Base-by-base conservation (phyloP, 2,113 vertebrate species). In the Aleadryas rufinucha region DNA sequence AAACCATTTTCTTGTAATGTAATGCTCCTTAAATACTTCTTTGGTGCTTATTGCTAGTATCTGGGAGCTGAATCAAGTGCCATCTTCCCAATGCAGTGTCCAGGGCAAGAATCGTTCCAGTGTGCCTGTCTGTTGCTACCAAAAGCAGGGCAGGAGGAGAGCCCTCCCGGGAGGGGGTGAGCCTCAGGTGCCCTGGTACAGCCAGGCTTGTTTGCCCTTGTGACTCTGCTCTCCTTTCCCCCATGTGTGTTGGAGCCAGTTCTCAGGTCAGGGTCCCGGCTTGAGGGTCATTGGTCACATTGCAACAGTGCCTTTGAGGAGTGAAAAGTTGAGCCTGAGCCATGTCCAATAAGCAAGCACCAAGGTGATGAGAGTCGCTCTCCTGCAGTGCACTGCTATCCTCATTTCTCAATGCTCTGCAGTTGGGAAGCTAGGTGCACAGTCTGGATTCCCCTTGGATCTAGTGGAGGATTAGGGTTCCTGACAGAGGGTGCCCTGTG, bases 371-470 rank as follows among this genome's bases (percentile, higher is more conserved):
- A 91, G 84, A 90, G 90, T 80, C 31, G 64, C 96, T 97, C 90
- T 93, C 66, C 83, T 95, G 96, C 90, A 93, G 89, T 86, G 81
- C 92, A 92, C 93, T 78, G 71, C 95, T 80, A 52, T 91, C 93
- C 80, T 94, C 86, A 42, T 96, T 94, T 95, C 95, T 97, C 90
- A 93, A 47, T 96, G 89, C 92, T 91, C 93, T 83, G 84, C 84
- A 94, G 95, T 95, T 96, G 93, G 91, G 92, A 97, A 96, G 89
- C 93, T 87, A 85, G 90, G 90, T 94, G 95, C 95, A 94, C 95
- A 89, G 93, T 84, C 96, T 96, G 90, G 94, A 89, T 97, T 97
- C 96, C 95, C 92, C 86, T 89, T 90, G 96, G 91, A 96, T 96
- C 84, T 95, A 50, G 95, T 89, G 95, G 95, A 95, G 81, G 87